These are phyloP conservation scores for Acrossocheilus fasciatus DNA, from an alignment of 2,797 vertebrate species.

Conservation along the genomic window DNA sequence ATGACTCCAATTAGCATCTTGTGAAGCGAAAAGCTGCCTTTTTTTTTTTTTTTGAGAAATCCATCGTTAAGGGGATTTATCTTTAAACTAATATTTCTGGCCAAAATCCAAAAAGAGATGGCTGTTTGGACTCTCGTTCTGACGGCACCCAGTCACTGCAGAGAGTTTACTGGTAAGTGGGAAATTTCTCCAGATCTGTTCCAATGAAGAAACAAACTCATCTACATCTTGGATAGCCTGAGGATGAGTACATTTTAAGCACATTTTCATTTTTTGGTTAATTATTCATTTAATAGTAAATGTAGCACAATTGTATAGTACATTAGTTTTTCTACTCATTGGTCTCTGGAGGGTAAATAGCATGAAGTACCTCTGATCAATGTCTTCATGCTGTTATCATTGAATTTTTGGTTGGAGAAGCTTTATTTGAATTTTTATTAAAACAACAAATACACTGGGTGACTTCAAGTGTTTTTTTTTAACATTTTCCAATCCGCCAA, in stretches of 20 bases:
- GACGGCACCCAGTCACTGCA: neutral
- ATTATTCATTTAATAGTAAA: neutral
- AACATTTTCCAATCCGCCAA: slow-evolving; percentile 74
- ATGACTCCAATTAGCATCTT: neutral
- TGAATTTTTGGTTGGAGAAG: neutral
- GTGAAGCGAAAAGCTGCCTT: neutral
- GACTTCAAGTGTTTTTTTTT: slow-evolving; percentile 81
- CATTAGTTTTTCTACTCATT: neutral
- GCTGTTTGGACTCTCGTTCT: neutral
- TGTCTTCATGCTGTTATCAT: neutral
- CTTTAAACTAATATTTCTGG: neutral
- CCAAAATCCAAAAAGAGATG: neutral
- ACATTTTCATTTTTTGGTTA: neutral
- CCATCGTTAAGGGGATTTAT: neutral
- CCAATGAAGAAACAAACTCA: neutral
- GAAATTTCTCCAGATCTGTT: neutral
- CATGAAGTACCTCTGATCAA: neutral
- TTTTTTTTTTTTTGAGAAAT: neutral
- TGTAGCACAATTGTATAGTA: neutral
- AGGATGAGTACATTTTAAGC: neutral
- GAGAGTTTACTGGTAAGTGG: neutral
- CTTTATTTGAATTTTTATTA: neutral
- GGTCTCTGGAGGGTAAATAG: neutral
- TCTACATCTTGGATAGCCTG: neutral
- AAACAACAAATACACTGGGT: slow-evolving; percentile 71